Percentiles rank a stretch among this genome's conserved stretches.
Conservation (phyloP, 2,888 invertebrate species). For the Malthinus seriepunctatus region DNA sequence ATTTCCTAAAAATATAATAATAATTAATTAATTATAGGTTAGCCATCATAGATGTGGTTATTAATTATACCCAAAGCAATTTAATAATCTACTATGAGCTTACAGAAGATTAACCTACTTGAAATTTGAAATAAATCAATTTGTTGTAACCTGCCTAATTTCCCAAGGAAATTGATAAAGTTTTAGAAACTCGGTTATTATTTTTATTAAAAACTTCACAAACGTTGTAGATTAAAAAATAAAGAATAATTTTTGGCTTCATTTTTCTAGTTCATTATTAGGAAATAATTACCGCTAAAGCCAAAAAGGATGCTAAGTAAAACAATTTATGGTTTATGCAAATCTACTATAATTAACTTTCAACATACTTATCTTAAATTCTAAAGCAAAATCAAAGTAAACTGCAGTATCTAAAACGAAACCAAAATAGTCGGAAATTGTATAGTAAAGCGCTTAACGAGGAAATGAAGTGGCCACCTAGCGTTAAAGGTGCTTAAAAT, state of each 20-base stretch:
- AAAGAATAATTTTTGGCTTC: too few relatives aligned
- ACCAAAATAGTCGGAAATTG: slow-evolving; percentile 37
- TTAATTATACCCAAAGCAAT: slow-evolving; percentile 15
- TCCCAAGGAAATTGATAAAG: slow-evolving; percentile 9
- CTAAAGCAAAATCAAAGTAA: slow-evolving; percentile 17
- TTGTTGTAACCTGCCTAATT: slow-evolving; percentile 12
- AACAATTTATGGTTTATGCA: slow-evolving; percentile 10
- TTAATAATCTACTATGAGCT: slow-evolving; percentile 16
- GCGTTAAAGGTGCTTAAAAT: slow-evolving; percentile 19
- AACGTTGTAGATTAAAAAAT: too few relatives aligned
- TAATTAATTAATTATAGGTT: slow-evolving; percentile 9
- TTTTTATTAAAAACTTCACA: too few relatives aligned
- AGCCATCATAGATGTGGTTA: slow-evolving; percentile 8
- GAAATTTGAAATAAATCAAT: slow-evolving; percentile 14
- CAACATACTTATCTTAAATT: slow-evolving; percentile 10
- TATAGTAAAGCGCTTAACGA: slow-evolving; percentile 36
- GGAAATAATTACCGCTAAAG: background rate
- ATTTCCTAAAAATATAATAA: background rate
- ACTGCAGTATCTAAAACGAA: slow-evolving; percentile 22
- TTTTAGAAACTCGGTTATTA: slow-evolving; percentile 6
- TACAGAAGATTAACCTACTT: slow-evolving; percentile 13
- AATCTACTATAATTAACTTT: slow-evolving; percentile 18
- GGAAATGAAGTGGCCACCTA: slow-evolving; percentile 41
- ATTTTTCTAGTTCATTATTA: too few relatives aligned
- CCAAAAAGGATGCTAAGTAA: slow-evolving; percentile 1